A percentile compares a stretch with the other conserved stretches of the same genome.
phyloP scores from a whole-genome alignment of 2,113 vertebrate genomes.

The Riparia riparia region DNA sequence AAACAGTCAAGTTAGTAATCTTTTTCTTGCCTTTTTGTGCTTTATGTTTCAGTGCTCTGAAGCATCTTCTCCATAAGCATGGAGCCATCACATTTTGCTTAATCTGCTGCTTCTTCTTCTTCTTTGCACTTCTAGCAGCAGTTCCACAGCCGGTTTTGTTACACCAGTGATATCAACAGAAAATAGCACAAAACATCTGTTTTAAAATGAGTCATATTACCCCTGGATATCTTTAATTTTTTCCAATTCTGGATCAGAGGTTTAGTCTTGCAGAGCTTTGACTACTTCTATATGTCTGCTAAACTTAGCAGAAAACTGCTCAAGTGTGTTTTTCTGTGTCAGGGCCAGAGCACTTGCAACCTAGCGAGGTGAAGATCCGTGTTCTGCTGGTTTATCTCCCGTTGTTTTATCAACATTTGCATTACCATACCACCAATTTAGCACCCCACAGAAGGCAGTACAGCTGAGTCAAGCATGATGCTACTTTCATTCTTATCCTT shows the following conservation, averaged over 20 bases:
- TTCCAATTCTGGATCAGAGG: not conserved
- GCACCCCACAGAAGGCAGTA: not conserved
- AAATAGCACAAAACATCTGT: not conserved
- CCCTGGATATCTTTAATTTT: not conserved
- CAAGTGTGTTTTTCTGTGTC: not conserved
- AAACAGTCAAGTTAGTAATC: not conserved
- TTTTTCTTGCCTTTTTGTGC: not conserved
- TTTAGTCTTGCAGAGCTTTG: not conserved
- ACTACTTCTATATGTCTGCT: not conserved
- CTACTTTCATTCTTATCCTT: not conserved
- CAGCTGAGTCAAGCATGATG: not conserved
- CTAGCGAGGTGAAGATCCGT: accelerated
- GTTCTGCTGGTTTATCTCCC: not conserved
- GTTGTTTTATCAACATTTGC: not conserved
- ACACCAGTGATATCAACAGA: not conserved
- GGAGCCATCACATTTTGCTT: not conserved
- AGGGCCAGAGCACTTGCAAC: not conserved
- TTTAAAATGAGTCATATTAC: not conserved
- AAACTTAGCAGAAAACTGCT: not conserved
- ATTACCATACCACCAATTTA: not conserved
- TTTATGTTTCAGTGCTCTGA: not conserved
- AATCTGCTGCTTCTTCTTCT: not conserved
- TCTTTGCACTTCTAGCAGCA: not conserved
- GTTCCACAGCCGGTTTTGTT: not conserved
- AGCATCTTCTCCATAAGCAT: not conserved